A percentile compares a stretch with the other conserved stretches of the same genome.
Conservation (phyloP, 2,888 invertebrate genomes). For the Merodon equestris region DNA sequence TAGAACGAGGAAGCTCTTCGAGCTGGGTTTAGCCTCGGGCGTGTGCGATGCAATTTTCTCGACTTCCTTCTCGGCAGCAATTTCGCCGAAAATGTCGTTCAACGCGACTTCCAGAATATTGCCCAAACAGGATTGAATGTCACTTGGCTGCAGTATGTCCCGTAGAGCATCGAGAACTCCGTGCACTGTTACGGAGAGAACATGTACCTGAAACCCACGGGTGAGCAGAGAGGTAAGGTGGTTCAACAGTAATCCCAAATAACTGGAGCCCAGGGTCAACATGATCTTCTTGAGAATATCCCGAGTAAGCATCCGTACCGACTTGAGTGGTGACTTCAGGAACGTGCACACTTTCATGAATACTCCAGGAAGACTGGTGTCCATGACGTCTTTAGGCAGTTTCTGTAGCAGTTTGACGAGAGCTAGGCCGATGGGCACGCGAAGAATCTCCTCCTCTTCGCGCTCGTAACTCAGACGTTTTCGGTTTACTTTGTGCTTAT, state of each 20-base stretch:
- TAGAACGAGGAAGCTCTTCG: conserved; percentile 92
- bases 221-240: conserved; percentile 90
- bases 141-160: conserved; percentile 84
- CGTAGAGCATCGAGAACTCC: conserved; percentile 87
- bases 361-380: conserved; percentile 89
- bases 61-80: conserved; percentile 95
- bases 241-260: conserved; percentile 87
- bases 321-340: conserved; percentile 91
- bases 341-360: conserved; percentile 94
- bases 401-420: conserved; percentile 94
- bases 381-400: conserved; percentile 87
- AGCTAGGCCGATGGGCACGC: conserved; percentile 95
- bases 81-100: conserved; percentile 92
- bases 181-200: conserved; percentile 93
- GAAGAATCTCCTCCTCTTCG: conserved; percentile 93
- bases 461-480: conserved; percentile 84
- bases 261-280: conserved; percentile 89
- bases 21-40: conserved; percentile 88
- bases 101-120: conserved; percentile 90
- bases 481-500: conserved; percentile 88
- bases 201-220: conserved; percentile 96
- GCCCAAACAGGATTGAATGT: conserved; percentile 88
- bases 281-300: conserved; percentile 96
- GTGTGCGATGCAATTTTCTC: conserved; percentile 89
- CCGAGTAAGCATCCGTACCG: conserved; percentile 90